Percentiles rank a stretch among this genome's conserved stretches.
Evolutionary conservation across 2,888 invertebrate genomes (phyloP).

Genomic region (Philopedon plagiatum): DNA sequence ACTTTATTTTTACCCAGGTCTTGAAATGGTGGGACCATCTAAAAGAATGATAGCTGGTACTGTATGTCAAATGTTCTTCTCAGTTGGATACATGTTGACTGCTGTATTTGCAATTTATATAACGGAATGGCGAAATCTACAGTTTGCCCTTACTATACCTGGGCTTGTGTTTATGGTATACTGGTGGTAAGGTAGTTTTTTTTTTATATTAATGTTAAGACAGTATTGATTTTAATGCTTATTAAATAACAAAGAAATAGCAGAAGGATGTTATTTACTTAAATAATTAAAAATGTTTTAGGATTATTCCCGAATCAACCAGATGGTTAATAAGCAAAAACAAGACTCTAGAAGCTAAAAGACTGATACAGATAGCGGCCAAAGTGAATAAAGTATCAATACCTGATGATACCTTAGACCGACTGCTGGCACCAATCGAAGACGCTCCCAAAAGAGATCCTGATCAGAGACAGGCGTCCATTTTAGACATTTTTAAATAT

Average conservation of each 20-base stretch:
- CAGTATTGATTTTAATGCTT: background rate
- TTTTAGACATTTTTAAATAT: slow-evolving; percentile 69
- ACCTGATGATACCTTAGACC: slow-evolving; percentile 71
- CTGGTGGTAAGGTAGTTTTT: slow-evolving; percentile 72
- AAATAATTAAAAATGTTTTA: slow-evolving; percentile 46
- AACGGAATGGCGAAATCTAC: slow-evolving; percentile 78
- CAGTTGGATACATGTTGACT: slow-evolving; percentile 79
- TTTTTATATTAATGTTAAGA: background rate
- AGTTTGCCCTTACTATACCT: slow-evolving; percentile 79
- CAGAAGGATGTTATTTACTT: background rate
- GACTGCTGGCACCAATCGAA: slow-evolving; percentile 38
- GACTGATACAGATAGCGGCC: slow-evolving; percentile 75
- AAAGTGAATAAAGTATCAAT: slow-evolving; percentile 76
- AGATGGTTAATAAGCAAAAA: slow-evolving; percentile 80
- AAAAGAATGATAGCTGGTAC: slow-evolving; percentile 80
- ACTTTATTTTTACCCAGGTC: slow-evolving; percentile 65
- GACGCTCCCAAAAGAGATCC: slow-evolving; percentile 53
- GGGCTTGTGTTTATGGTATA: slow-evolving; percentile 78
- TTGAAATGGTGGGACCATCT: slow-evolving; percentile 81
- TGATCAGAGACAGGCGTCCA: slow-evolving; percentile 68
- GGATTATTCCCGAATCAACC: slow-evolving; percentile 81
- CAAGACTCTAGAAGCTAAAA: slow-evolving; percentile 75
- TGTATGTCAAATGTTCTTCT: slow-evolving; percentile 82
- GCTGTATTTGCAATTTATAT: slow-evolving; percentile 79
- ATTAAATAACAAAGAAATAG: background rate